Evolutionary conservation across 2,888 invertebrate species (phyloP).

Genomic region (Eudemis profundana): DNA sequence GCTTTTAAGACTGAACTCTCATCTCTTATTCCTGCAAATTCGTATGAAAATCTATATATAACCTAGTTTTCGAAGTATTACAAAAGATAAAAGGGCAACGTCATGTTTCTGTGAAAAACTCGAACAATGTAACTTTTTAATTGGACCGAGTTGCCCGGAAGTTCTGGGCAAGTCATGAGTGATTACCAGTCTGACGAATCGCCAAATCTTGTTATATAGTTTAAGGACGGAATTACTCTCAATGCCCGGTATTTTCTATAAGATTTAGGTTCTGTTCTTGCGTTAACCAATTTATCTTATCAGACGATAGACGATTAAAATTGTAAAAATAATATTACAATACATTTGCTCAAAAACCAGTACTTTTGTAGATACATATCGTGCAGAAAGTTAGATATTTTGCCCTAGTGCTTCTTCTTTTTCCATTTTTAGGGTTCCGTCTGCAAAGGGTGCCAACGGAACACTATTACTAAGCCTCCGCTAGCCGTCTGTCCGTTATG

Average conservation of each 20-base stretch:
- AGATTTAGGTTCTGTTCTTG: too few relatives aligned
- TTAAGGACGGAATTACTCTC: background rate
- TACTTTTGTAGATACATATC: too few relatives aligned
- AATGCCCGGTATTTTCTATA: background rate
- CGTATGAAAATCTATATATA: background rate
- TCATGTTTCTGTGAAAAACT: slow-evolving; percentile 23
- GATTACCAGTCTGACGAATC: slow-evolving; percentile 15
- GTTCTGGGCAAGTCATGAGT: slow-evolving; percentile 20
- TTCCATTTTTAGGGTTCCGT: too few relatives aligned
- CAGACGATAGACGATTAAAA: too few relatives aligned
- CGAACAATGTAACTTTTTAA: slow-evolving; percentile 26
- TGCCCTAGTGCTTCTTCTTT: too few relatives aligned
- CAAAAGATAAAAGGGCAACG: slow-evolving; percentile 17
- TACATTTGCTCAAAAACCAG: too few relatives aligned
- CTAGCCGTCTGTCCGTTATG: too few relatives aligned
- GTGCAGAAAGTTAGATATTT: too few relatives aligned
- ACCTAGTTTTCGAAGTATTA: background rate
- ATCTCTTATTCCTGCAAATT: background rate
- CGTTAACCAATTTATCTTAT: too few relatives aligned
- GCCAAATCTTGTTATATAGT: slow-evolving; percentile 13
- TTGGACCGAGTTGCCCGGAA: slow-evolving; percentile 21
- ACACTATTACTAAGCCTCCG: too few relatives aligned
- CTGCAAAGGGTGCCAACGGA: too few relatives aligned
- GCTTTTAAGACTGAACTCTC: background rate
- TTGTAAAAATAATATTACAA: too few relatives aligned